Evolutionary conservation across 2,113 vertebrate species (phyloP), one percentile per base, ranked within the genome.

Genomic region (Eptesicus fuscus): DNA sequence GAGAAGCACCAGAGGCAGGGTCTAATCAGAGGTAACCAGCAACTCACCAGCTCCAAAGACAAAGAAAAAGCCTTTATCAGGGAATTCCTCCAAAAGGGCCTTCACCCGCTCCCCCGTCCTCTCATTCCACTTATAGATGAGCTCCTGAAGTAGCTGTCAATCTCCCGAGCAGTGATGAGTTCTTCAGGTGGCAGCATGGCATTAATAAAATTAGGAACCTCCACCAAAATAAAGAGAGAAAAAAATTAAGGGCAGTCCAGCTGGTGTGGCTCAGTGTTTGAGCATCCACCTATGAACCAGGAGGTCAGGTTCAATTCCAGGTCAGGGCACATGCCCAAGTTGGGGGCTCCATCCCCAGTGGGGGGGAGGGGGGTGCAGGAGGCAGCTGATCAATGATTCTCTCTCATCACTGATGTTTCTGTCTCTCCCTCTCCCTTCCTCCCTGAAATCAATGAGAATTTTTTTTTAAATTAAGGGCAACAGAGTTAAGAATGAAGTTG

Each of bases 11-110:
- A 7, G 49, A 80, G 42, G n/a, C 78, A 69, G 77, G 22, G 42
- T 51, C 83, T 63, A 28, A 32, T 71, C 11, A 70, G 4, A 25
- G 25, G 78, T 61, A 12, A 20, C 61, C 63, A 80, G 9, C 67
- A 61, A 98, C 98, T 93, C 97, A 99, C 99, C 99, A 97, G 99
- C 99, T 97, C 99, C 99, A 95, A 99, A 99, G 11, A 99, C 99
- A 89, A 99, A 99, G 98, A 99, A 99, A 98, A 99, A 99, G 96
- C 98, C 99, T 97, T 99, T 99, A 83, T 99, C 97, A 0, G 99
- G 98, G 67, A 99, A 97, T 20, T 99, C 98, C 91, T 99, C 98
- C 22, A 99, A 94, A 67, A 99, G 98, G 7, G 98, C 98, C 85
- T 98, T 99, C 70, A 99, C 99, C 69, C 98, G 96, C 95, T 97